Base-by-base conservation (phyloP, 2,888 invertebrate genomes). In the Latrodectus hesperus region DNA sequence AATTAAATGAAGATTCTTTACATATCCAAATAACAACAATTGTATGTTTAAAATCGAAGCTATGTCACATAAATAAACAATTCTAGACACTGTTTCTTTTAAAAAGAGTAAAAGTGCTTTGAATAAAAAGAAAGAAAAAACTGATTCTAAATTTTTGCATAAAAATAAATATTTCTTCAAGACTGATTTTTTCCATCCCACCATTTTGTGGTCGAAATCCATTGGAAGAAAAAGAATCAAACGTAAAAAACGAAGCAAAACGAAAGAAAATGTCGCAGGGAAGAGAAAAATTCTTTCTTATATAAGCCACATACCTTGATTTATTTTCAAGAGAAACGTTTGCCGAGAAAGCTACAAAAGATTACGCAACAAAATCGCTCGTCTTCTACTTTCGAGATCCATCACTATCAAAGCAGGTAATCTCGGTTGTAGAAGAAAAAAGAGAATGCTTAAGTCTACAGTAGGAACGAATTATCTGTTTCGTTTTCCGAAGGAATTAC, bases 401-500 rank as follows among this genome's bases (percentile, higher is more conserved):
- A 68, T 68, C 26, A 68, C 68, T 26, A 68, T 12, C 68, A 68
- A 68, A 22, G 38, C 11, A 38, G 49, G 65, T 60, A 60, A 60
- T 60, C 60, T 60, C n/a, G 8, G n/a, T 11, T n/a, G 11, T n/a
- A 76, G 53, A 65, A 65, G 65, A 76, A 38, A 49, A 22, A 12
- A 76, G 49, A 1, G 49, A 64, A 10, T n/a, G n/a, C 17, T 11
- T 38, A 65, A 60, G 12, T 49, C 49, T n/a, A 76, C 75, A 76
- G 65, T 65, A 12, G 51, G 65, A 17, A 76, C 75, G 51, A 65
- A 65, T 76, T 51, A 65, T 75, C 22, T 17, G 17, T 65, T 65
- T 76, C 22, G 60, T 60, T 11, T 60, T 10, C 60, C 60, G 6
- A 60, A n/a, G n/a, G n/a, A 60, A 60, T 60, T 60, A 12, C 60